A percentile compares a stretch with the other conserved stretches of the same genome.
Conservation (phyloP, 2,113 vertebrate species). For the Eubucco bourcierii region DNA sequence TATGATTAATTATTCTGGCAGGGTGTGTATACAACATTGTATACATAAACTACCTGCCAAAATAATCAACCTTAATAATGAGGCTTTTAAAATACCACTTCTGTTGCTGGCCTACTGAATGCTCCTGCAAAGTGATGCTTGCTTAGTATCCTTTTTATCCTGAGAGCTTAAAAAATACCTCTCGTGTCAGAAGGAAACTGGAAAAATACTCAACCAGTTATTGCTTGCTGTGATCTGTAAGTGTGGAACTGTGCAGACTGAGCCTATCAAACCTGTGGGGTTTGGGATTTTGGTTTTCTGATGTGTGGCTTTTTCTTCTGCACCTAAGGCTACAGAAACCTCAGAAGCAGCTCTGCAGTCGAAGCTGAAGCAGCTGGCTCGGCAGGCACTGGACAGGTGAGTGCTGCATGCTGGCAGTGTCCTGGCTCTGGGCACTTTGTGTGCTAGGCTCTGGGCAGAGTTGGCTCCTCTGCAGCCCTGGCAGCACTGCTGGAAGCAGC, state of each 20-base stretch:
- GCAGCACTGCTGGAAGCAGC: neutral
- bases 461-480: neutral
- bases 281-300: neutral
- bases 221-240: neutral
- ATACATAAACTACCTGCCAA: too few species aligned
- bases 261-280: neutral
- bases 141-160: neutral
- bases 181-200: neutral
- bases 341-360: slow-evolving; percentile 87
- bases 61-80: neutral
- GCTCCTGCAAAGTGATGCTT: neutral
- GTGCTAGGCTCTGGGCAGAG: neutral
- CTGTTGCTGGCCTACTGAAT: neutral
- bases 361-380: slow-evolving; percentile 95
- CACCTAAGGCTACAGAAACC: slow-evolving; percentile 88
- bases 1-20: neutral
- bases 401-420: neutral
- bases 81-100: neutral
- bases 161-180: neutral
- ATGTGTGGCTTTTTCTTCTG: slow-evolving; percentile 23
- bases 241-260: neutral
- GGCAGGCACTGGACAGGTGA: slow-evolving; percentile 95
- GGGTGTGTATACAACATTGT: neutral
- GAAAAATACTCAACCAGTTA: neutral
- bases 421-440: too few species aligned